A percentile compares a stretch with the other conserved stretches of the same genome.
These are phyloP conservation scores for Nasua narica DNA, from an alignment of 2,797 vertebrate genomes.

Conservation along the genomic window DNA sequence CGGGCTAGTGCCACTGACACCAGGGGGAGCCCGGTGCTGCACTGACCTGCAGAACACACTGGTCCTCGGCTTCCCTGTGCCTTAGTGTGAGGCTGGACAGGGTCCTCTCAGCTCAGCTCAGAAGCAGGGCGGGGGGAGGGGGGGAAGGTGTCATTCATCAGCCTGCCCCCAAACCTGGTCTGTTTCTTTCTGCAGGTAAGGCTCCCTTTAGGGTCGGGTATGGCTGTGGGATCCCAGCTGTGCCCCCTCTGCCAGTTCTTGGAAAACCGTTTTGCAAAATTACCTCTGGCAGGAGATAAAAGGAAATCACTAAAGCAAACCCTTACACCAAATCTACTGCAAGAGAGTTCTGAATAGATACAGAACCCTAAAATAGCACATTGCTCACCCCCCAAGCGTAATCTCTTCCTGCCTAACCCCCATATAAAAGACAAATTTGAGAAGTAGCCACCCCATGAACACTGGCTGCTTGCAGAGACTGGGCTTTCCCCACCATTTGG, in stretches of 20 bases:
- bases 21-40: neutral
- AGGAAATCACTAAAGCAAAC: conserved; percentile 51
- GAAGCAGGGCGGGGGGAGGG: neutral
- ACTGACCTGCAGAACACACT: neutral
- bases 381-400: neutral
- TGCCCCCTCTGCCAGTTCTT: neutral
- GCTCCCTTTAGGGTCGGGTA: neutral
- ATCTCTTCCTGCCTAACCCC: neutral
- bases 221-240: neutral
- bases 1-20: neutral
- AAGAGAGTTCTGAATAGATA: conserved; percentile 41
- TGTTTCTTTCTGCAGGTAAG: conserved; percentile 6
- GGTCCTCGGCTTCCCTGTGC: neutral
- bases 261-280: conserved; percentile 60
- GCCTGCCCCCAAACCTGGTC: neutral
- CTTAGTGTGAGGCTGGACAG: neutral
- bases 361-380: conserved; percentile 31
- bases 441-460: neutral
- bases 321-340: neutral
- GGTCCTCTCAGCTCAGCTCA: neutral
- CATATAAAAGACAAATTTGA: neutral
- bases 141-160: neutral
- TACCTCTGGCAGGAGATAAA: conserved; percentile 13
- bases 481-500: neutral
- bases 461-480: neutral